Base-by-base conservation (phyloP, 2,888 invertebrate genomes). In the Pteria penguin region DNA sequence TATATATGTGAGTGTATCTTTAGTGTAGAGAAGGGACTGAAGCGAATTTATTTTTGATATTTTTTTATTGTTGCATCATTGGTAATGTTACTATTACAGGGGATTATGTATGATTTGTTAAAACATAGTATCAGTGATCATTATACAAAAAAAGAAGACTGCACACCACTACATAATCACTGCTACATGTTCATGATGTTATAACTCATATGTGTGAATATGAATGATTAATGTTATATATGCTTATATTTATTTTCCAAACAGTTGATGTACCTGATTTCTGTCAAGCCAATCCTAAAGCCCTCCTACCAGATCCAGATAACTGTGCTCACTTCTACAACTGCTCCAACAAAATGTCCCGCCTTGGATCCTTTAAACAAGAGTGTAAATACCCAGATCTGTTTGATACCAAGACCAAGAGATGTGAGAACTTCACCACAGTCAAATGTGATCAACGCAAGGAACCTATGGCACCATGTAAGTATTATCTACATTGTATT, bases 301-400 rank as follows among this genome's bases (percentile, higher is more conserved):
- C 54, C n/a, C 11, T 54, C 2, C 54, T 54, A 54, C 54, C 54
- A 54, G 22, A 54, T n/a, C n/a, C 18, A 22, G 54, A 54, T 22
- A 54, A 54, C 11, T 54, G 54, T 69, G 81, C 78, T n/a, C 77
- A 81, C 58, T 81, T 72, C 61, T 74, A 67, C 62, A 69, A 81
- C 65, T 83, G 83, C 57, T 71, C 77, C 14, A n/a, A 27, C 2
- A 33, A 63, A 8, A 62, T 22, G 8, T 60, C 45, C 2, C 52
- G 31, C 2, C n/a, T n/a, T n/a, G 68, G 68, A 0, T 58, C 76
- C 29, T 27, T 67, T n/a, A 52, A 76, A 8, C 33, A 72, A 52
- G 82, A 83, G 29, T 85, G 85, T 71, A 62, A 29, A 4, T 85
- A 85, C 52, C 85, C 85, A n/a, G 81, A 85, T 27, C 71, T 82